Percentiles rank a stretch among this genome's conserved stretches.
Conservation (phyloP, 2,797 vertebrate genomes). For the Coilia nasus region DNA sequence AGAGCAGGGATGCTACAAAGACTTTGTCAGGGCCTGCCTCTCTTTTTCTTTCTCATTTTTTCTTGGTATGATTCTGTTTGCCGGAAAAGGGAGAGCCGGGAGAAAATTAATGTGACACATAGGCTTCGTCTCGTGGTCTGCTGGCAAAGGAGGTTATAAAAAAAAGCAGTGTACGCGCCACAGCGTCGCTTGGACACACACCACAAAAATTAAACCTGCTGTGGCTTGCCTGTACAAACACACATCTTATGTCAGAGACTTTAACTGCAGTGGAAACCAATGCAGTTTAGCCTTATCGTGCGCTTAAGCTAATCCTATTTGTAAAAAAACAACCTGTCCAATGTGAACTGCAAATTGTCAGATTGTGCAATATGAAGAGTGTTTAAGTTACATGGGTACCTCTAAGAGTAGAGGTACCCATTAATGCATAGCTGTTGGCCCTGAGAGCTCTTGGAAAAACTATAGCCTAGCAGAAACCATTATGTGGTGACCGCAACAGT, state of each 20-base stretch:
- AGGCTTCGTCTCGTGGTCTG: conserved; percentile 48
- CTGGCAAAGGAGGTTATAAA: conserved; percentile 34
- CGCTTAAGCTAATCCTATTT: neutral
- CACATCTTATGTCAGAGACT: neutral
- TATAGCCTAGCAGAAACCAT: conserved; percentile 53
- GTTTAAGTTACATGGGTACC: neutral
- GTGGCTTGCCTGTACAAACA: neutral
- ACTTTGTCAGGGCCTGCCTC: conserved; percentile 47
- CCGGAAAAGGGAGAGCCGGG: conserved; percentile 43
- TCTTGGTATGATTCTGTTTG: conserved; percentile 45
- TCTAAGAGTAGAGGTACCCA: neutral
- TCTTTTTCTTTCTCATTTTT: too few species aligned
- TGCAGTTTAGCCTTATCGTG: neutral
- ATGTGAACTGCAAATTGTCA: neutral
- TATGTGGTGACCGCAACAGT: conserved; percentile 53
- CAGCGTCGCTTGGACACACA: neutral
- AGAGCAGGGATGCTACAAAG: conserved; percentile 46
- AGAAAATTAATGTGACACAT: conserved; percentile 60
- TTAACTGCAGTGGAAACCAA: neutral
- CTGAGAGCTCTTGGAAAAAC: conserved; percentile 45
- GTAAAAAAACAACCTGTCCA: neutral
- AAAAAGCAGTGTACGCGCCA: neutral
- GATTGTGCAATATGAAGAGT: neutral
- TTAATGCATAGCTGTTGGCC: neutral
- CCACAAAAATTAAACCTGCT: neutral